phyloP scores from a whole-genome alignment of 2,888 invertebrate genomes.

The Cheilosia urbana region DNA sequence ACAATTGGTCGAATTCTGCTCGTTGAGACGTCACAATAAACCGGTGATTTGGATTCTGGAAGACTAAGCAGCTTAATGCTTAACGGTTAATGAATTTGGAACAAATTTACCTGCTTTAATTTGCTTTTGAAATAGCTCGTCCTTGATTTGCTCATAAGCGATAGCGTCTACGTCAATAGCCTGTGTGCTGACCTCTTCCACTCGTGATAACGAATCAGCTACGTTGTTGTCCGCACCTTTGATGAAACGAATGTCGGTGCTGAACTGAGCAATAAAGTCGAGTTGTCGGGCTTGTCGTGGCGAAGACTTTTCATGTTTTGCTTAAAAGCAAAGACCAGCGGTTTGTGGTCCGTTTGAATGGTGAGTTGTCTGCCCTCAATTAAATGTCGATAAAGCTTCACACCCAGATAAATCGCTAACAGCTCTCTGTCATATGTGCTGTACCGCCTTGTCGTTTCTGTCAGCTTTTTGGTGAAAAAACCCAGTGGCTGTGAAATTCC shows the following conservation, averaged over 20 bases:
- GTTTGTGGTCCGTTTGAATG: slow-evolving; percentile 72
- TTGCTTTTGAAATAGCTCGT: slow-evolving; percentile 16
- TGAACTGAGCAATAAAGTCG: slow-evolving; percentile 76
- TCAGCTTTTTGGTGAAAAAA: slow-evolving; percentile 79
- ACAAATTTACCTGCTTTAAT: slow-evolving; percentile 3
- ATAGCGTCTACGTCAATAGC: slow-evolving; percentile 26
- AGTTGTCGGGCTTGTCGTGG: slow-evolving; percentile 80
- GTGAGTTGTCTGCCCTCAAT: slow-evolving; percentile 61
- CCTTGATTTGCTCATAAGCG: slow-evolving; percentile 30
- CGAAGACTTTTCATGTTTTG: slow-evolving; percentile 77
- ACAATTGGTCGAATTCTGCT: slow-evolving; percentile 41
- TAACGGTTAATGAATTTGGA: slow-evolving; percentile 3
- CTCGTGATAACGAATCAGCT: slow-evolving; percentile 74
- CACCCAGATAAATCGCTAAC: slow-evolving; percentile 80
- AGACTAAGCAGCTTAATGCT: slow-evolving; percentile 21
- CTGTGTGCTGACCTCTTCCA: slow-evolving; percentile 3
- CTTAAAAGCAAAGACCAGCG: slow-evolving; percentile 77
- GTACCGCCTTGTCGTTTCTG: slow-evolving; percentile 79
- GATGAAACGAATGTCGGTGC: slow-evolving; percentile 43
- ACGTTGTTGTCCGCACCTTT: slow-evolving; percentile 53
- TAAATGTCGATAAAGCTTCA: slow-evolving; percentile 77
- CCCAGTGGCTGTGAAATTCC: slow-evolving; percentile 58
- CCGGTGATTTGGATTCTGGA: slow-evolving; percentile 11
- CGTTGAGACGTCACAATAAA: slow-evolving; percentile 30
- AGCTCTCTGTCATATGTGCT: slow-evolving; percentile 81